A percentile compares a stretch with the other conserved stretches of the same genome.
These are phyloP conservation scores for Megaptera novaeangliae DNA, from an alignment of 2,113 vertebrate genomes.

Conservation along the genomic window DNA sequence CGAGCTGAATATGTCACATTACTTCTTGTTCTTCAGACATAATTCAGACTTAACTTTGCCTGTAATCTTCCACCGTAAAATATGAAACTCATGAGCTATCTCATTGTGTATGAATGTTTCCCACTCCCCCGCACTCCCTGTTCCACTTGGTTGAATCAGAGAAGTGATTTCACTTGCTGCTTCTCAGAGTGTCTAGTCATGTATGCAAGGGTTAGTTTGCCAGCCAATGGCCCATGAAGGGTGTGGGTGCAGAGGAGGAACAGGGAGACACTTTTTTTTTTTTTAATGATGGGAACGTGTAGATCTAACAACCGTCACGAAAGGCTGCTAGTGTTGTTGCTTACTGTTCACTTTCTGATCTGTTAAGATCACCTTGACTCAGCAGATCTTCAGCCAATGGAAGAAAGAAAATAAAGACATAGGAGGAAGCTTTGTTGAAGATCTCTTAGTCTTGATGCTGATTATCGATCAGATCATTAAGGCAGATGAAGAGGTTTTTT, in stretches of 20 bases:
- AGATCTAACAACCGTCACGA: constrained; percentile 71
- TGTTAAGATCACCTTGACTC: constrained; percentile 92
- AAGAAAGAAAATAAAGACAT: constrained; percentile 86
- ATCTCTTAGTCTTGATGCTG: constrained; percentile 87
- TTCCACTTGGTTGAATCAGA: constrained; percentile 84
- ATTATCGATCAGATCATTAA: constrained; percentile 98
- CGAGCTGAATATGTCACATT: constrained; percentile 32
- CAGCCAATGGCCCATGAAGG: constrained; percentile 88
- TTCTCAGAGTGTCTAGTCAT: constrained; percentile 83
- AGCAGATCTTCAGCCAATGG: constrained; percentile 90
- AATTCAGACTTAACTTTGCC: constrained; percentile 70
- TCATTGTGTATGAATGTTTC: constrained; percentile 69
- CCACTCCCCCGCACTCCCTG: constrained; percentile 70
- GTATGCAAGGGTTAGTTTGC: constrained; percentile 88
- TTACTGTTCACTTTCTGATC: constrained; percentile 87
- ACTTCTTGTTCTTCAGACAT: constrained; percentile 50
- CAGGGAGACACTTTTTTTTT: constrained; percentile 35
- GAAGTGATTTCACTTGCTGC: constrained; percentile 82
- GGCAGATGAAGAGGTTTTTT: constrained; percentile 95
- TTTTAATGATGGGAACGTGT: constrained; percentile 57
- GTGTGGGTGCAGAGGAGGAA: constrained; percentile 72
- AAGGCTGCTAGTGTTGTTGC: constrained; percentile 79
- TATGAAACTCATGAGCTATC: constrained; percentile 73
- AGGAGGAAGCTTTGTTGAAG: constrained; percentile 87
- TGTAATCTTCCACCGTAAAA: constrained; percentile 65